Evolutionary conservation across 2,797 vertebrate species (phyloP).

Genomic region (Fundulus diaphanus): DNA sequence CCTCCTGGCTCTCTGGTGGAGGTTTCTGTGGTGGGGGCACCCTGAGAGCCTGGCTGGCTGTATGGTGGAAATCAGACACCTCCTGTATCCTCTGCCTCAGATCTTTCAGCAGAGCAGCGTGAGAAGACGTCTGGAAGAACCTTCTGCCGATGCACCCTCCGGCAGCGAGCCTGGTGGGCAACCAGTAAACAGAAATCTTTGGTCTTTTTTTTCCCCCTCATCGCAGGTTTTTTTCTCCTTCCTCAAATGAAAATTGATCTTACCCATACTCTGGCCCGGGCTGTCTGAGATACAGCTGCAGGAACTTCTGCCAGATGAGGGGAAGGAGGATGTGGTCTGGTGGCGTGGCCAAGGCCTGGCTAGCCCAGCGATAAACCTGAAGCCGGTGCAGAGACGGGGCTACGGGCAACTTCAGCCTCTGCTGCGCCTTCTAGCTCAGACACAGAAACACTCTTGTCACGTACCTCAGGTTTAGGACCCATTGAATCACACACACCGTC

Average conservation of each 20-base stretch:
- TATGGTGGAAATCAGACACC: constrained; percentile 94
- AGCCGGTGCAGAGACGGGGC: constrained; percentile 92
- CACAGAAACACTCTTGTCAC: constrained; percentile 37
- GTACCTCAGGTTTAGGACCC: background rate
- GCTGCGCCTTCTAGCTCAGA: constrained; percentile 90
- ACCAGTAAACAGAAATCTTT: background rate
- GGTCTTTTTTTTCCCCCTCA: constrained; percentile 16
- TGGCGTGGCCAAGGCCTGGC: constrained; percentile 92
- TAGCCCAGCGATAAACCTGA: constrained; percentile 97
- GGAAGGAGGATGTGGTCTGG: constrained; percentile 94
- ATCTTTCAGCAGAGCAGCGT: constrained; percentile 84
- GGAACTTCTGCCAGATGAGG: constrained; percentile 96
- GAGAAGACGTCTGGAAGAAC: constrained; percentile 89
- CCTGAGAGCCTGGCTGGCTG: constrained; percentile 91
- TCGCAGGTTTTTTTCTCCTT: background rate
- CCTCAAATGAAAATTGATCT: constrained; percentile 18
- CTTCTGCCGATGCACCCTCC: constrained; percentile 91
- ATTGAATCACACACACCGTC: background rate
- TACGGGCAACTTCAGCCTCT: constrained; percentile 91
- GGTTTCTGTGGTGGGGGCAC: constrained; percentile 76
- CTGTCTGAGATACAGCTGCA: constrained; percentile 93
- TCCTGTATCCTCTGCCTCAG: constrained; percentile 89
- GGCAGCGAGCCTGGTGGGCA: constrained; percentile 83
- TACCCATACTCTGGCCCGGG: constrained; percentile 97
- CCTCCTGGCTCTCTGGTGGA: constrained; percentile 71